Percentiles rank a stretch among this genome's conserved stretches.
phyloP scores from a whole-genome alignment of 2,888 invertebrate species.

The Neoscelio sp. region DNA sequence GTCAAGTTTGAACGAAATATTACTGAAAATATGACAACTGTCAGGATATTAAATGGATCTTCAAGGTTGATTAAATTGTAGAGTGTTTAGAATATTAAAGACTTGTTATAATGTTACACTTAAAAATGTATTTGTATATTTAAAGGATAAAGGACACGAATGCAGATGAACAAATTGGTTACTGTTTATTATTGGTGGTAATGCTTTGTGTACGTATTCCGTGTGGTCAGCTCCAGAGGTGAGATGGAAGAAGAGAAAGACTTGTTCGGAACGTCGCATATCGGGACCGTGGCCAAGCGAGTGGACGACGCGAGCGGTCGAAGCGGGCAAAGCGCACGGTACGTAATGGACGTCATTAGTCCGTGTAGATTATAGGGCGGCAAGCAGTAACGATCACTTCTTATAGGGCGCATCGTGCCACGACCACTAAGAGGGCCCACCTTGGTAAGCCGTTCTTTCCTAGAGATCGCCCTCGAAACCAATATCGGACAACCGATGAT shows the following conservation, averaged over 20 bases:
- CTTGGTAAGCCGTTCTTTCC: conserved; percentile 72
- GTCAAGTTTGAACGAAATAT: no score
- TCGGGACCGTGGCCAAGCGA: conserved; percentile 79
- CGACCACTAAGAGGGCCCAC: conserved; percentile 74
- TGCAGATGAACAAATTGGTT: conserved; percentile 51
- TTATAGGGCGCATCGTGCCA: conserved; percentile 80
- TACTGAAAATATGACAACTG: no score
- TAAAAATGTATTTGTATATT: no score
- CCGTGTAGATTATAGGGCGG: conserved; percentile 83
- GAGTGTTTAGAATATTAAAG: no score
- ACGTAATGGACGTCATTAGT: conserved; percentile 83
- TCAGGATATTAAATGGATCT: no score
- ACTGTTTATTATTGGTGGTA: conserved; percentile 61
- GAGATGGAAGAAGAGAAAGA: conserved; percentile 55
- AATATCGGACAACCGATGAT: conserved; percentile 71
- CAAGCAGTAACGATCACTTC: conserved; percentile 83
- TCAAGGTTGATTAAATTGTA: no score
- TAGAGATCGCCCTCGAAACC: conserved; percentile 73
- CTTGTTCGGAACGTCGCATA: conserved; percentile 76
- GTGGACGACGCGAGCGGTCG: conserved; percentile 78
- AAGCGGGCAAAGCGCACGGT: conserved; percentile 77
- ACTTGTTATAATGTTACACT: no score
- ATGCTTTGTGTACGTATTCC: conserved; percentile 69
- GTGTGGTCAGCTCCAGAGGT: conserved; percentile 68
- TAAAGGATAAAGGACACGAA: neutral